A percentile compares a stretch with the other conserved stretches of the same genome.
Conservation (phyloP, 2,888 invertebrate genomes). For the Drosophila eohydei region DNA sequence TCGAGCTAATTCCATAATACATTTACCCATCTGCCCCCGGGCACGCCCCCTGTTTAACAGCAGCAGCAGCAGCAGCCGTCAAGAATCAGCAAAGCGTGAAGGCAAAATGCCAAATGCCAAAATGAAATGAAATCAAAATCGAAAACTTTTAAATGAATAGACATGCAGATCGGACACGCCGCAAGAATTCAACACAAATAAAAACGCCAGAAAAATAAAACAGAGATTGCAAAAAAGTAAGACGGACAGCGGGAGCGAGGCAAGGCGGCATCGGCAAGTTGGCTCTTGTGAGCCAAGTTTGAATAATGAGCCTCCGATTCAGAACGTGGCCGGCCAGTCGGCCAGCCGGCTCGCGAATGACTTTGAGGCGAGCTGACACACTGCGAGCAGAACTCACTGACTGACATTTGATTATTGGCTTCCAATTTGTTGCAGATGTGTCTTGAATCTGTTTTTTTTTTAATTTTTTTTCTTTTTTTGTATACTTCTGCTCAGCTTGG, state of each 20-base stretch:
- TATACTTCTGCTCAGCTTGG: neutral
- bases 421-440: constrained; percentile 82
- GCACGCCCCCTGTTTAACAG: neutral
- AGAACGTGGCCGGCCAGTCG: constrained; percentile 48
- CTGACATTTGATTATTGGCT: constrained; percentile 85
- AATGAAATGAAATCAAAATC: constrained; percentile 70
- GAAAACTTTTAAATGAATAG: constrained; percentile 69
- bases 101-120: constrained; percentile 68
- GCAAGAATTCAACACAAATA: constrained; percentile 48
- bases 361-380: constrained; percentile 42
- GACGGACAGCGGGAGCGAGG: constrained; percentile 1
- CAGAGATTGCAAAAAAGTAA: constrained; percentile 20
- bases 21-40: neutral
- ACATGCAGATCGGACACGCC: constrained; percentile 73
- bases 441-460: constrained; percentile 37
- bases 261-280: constrained; percentile 3
- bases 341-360: constrained; percentile 53
- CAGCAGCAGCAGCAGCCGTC: constrained; percentile 26
- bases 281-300: constrained; percentile 45
- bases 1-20: constrained; percentile 14
- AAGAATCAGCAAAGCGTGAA: constrained; percentile 65
- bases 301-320: constrained; percentile 71
- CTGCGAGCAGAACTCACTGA: constrained; percentile 57
- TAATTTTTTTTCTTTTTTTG: neutral
- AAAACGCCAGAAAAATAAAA: constrained; percentile 18